Evolutionary conservation across 1,140 invertebrate species (phyloP).

Genomic region (Danaus melanippus): DNA sequence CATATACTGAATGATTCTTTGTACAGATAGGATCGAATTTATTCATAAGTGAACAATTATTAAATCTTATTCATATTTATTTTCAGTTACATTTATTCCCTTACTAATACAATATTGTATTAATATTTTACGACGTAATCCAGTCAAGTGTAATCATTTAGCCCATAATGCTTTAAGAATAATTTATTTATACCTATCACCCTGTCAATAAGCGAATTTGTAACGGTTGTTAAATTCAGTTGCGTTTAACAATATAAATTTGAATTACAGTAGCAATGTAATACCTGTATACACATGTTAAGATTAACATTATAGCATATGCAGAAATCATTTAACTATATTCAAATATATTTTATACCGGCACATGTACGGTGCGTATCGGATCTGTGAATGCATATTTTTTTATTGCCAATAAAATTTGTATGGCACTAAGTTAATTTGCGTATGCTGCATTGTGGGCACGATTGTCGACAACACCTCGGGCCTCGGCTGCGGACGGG

Average conservation of each 20-base stretch:
- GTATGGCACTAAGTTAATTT: conserved; percentile 60
- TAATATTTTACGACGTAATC: no score
- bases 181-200: conserved; percentile 40
- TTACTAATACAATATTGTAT: no score
- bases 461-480: conserved; percentile 45
- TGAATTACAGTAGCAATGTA: conserved; percentile 43
- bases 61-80: no score
- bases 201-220: conserved; percentile 54
- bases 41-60: no score
- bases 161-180: conserved; percentile 7
- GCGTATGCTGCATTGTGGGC: conserved; percentile 56
- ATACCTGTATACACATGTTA: conserved; percentile 61
- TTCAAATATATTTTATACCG: conserved; percentile 58
- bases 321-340: conserved; percentile 66
- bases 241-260: conserved; percentile 51
- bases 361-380: conserved; percentile 50
- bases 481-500: conserved; percentile 41
- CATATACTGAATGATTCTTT: no score
- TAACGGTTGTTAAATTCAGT: conserved; percentile 58
- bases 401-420: conserved; percentile 66
- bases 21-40: no score
- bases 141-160: conserved; percentile 4
- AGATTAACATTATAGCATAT: conserved; percentile 44
- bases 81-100: no score
- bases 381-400: conserved; percentile 59